Evolutionary conservation across 2,113 vertebrate species (phyloP).

Genomic region (Gila orcuttii): DNA sequence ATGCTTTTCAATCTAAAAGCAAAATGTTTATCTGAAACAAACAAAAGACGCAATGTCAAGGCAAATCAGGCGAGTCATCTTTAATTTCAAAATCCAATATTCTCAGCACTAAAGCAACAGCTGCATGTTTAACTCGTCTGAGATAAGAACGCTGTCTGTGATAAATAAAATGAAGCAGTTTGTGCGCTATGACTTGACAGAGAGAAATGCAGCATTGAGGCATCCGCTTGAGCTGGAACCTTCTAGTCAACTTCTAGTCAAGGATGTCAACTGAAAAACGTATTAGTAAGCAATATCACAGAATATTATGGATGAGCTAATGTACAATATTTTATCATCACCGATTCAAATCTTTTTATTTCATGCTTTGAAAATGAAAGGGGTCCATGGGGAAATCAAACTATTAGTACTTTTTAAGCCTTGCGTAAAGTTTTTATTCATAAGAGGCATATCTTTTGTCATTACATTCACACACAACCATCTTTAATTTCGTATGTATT

Average conservation of each 20-base stretch:
- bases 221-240: background rate
- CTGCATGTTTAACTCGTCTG: conserved; percentile 9
- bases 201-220: background rate
- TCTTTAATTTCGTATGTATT: background rate
- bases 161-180: conserved; percentile 23
- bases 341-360: background rate
- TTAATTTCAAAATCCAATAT: conserved; percentile 45
- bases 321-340: background rate
- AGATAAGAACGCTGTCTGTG: conserved; percentile 22
- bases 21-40: conserved; percentile 32
- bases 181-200: background rate
- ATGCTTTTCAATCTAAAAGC: background rate
- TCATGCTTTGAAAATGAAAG: conserved; percentile 10
- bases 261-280: background rate
- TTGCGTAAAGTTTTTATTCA: too few relatives aligned
- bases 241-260: background rate
- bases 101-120: background rate
- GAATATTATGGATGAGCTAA: background rate
- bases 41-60: conserved; percentile 39
- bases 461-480: background rate
- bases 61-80: conserved; percentile 32
- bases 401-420: background rate
- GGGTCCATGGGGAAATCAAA: background rate
- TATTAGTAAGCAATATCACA: background rate
- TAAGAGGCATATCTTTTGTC: too few relatives aligned